These are phyloP conservation scores for Unio pictorum DNA, from an alignment of 2,888 invertebrate genomes.

Conservation along the genomic window DNA sequence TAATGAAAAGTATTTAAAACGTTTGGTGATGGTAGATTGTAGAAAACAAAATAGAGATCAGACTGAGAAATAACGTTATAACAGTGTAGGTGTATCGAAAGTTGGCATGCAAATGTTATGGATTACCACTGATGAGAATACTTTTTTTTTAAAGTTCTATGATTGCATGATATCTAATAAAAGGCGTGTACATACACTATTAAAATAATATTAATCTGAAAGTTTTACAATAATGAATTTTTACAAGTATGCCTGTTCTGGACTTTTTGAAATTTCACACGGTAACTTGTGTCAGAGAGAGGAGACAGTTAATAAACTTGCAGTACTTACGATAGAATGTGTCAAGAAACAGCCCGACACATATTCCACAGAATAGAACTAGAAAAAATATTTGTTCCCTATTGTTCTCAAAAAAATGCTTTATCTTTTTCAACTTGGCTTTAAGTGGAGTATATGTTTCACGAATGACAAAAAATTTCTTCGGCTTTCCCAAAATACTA, in stretches of 20 bases:
- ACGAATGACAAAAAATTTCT: constrained; percentile 49
- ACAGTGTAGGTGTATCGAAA: no score
- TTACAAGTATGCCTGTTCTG: background rate
- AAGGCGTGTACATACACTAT: no score
- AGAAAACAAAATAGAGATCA: no score
- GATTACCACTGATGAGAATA: no score
- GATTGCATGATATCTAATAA: background rate
- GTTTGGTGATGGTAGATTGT: no score
- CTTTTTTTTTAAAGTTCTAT: no score
- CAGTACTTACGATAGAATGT: constrained; percentile 76
- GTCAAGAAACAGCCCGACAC: constrained; percentile 76
- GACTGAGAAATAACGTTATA: no score
- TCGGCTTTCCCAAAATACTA: background rate
- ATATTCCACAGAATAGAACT: constrained; percentile 75
- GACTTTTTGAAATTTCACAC: background rate
- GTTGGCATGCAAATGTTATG: no score
- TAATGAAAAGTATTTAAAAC: no score
- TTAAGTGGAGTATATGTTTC: constrained; percentile 60
- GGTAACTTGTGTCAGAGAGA: background rate
- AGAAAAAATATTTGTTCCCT: constrained; percentile 77
- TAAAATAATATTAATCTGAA: no score
- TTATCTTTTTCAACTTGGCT: constrained; percentile 58
- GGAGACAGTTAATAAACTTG: no score
- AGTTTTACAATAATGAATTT: no score
- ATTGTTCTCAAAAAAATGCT: constrained; percentile 75